A percentile compares a stretch with the other conserved stretches of the same genome.
Evolutionary conservation across 2,113 vertebrate genomes (phyloP).

Genomic region (Neodontobutis hainanensis): DNA sequence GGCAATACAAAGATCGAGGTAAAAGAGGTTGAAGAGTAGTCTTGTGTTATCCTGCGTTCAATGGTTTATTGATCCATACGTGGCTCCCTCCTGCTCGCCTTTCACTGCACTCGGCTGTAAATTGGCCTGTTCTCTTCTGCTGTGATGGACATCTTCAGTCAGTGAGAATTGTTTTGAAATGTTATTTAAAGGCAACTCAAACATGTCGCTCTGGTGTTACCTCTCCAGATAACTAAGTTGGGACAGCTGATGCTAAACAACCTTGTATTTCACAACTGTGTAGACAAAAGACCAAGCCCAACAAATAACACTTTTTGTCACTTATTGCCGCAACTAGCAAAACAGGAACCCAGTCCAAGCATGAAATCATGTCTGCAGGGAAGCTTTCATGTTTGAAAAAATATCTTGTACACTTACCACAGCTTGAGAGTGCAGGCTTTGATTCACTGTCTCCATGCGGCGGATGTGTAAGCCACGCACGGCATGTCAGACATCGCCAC

Average conservation of each 20-base stretch:
- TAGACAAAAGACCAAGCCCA: slow-evolving; percentile 38
- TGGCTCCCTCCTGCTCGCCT: slow-evolving; percentile 13
- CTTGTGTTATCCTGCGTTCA: slow-evolving; percentile 31
- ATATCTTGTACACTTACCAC: background rate
- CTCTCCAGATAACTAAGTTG: slow-evolving; percentile 20
- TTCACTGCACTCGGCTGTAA: slow-evolving; percentile 31
- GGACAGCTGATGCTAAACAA: slow-evolving; percentile 56
- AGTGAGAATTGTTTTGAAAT: slow-evolving; percentile 30
- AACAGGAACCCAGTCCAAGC: slow-evolving; percentile 37
- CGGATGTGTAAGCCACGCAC: slow-evolving; percentile 7
- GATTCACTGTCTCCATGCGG: slow-evolving; percentile 3
- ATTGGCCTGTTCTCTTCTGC: slow-evolving; percentile 58
- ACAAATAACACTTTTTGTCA: slow-evolving; percentile 44
- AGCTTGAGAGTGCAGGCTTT: slow-evolving; percentile 1
- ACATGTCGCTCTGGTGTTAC: slow-evolving; percentile 9
- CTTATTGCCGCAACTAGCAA: slow-evolving; percentile 36
- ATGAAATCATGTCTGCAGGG: slow-evolving; percentile 40
- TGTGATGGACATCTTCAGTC: slow-evolving; percentile 56
- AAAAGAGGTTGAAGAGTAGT: slow-evolving; percentile 19
- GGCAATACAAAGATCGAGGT: background rate
- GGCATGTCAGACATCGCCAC: slow-evolving; percentile 11
- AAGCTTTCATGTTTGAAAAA: slow-evolving; percentile 17
- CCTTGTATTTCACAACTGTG: slow-evolving; percentile 47
- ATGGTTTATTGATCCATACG: slow-evolving; percentile 56
- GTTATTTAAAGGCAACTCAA: slow-evolving; percentile 38